Evolutionary conservation across 92 coral and sea anemone genomes (phyloP).

Genomic region (Zoanthus gigantus): DNA sequence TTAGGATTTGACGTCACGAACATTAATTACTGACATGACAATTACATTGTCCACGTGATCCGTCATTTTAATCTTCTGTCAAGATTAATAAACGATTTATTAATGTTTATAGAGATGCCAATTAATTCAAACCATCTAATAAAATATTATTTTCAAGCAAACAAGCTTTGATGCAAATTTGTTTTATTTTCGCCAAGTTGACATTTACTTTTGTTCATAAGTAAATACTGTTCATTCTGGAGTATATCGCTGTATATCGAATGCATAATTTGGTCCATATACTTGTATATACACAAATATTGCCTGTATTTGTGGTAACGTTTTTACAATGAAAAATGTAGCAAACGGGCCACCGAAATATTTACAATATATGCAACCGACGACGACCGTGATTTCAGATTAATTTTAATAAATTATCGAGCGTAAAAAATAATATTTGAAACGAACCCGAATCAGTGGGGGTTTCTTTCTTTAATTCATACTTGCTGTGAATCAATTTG

Average conservation of each 20-base stretch:
- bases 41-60: conserved; percentile 86
- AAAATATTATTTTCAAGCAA: conserved; percentile 61
- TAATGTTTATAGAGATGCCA: conserved; percentile 73
- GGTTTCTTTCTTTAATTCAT: conserved; percentile 23
- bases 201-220: conserved; percentile 28
- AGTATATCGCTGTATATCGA: background rate
- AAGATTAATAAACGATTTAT: conserved; percentile 78
- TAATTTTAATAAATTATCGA: conserved; percentile 9
- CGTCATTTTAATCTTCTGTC: conserved; percentile 52
- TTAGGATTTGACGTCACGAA: conserved; percentile 53
- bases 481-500: conserved; percentile 52
- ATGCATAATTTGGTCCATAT: conserved; percentile 3
- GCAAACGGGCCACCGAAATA: background rate
- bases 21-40: conserved; percentile 76
- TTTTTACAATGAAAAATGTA: conserved; percentile 21
- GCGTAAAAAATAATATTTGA: conserved; percentile 20
- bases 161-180: conserved; percentile 59
- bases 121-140: conserved; percentile 77
- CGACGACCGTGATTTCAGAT: background rate
- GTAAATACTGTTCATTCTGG: conserved; percentile 20
- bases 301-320: conserved; percentile 24
- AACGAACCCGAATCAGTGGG: background rate
- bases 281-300: conserved; percentile 17
- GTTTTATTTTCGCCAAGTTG: conserved; percentile 37
- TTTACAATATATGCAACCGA: background rate